phyloP scores from a whole-genome alignment of 2,113 vertebrate genomes.

The Megaleporinus macrocephalus region DNA sequence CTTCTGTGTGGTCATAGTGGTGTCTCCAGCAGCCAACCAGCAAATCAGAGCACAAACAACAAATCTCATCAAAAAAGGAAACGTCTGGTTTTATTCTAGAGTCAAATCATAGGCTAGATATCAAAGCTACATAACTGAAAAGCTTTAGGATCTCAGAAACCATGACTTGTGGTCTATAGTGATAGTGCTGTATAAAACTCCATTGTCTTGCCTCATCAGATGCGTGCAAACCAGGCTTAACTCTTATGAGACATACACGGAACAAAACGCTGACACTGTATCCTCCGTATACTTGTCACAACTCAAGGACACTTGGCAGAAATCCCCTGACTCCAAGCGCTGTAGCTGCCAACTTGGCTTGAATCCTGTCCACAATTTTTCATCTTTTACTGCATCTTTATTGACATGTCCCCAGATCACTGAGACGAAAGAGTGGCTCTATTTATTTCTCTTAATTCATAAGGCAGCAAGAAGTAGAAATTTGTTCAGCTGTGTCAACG shows the following conservation, averaged over 20 bases:
- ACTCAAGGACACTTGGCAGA: background rate
- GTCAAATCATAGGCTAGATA: too few species aligned
- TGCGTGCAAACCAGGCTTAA: background rate
- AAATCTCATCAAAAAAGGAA: too few species aligned
- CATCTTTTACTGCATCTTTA: background rate
- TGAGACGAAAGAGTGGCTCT: background rate
- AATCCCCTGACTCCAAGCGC: background rate
- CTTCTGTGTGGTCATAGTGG: too few species aligned
- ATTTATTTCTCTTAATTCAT: slow-evolving; percentile 12
- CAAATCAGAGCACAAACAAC: too few species aligned
- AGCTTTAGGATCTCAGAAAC: too few species aligned
- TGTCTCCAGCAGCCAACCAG: too few species aligned
- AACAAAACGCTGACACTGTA: background rate
- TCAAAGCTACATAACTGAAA: too few species aligned
- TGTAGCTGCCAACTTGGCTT: background rate
- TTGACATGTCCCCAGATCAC: background rate
- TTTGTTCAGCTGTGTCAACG: background rate
- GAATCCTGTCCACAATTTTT: background rate
- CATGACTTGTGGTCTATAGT: too few species aligned
- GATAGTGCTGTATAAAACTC: background rate
- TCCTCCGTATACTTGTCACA: background rate
- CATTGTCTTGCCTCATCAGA: background rate
- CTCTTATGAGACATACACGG: background rate
- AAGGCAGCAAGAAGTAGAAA: background rate
- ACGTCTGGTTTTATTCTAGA: too few species aligned